A percentile compares a stretch with the other conserved stretches of the same genome.
phyloP scores from a whole-genome alignment of 2,888 invertebrate genomes.

The Saturnia japonica region DNA sequence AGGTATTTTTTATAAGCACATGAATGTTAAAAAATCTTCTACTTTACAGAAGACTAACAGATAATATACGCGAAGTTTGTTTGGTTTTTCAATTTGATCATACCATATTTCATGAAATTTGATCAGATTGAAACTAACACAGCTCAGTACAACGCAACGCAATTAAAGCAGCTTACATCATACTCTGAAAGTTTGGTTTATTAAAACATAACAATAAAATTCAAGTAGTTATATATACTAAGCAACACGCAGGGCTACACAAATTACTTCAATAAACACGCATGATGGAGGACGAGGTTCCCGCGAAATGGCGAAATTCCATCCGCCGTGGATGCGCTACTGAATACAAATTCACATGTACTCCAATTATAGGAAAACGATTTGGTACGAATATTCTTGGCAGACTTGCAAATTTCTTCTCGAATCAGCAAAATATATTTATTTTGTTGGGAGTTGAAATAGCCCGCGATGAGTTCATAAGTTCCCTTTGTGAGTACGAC shows the following conservation, averaged over 20 bases:
- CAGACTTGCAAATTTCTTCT: slow-evolving; percentile 81
- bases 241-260: slow-evolving; percentile 61
- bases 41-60: background rate
- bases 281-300: slow-evolving; percentile 74
- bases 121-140: background rate
- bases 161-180: slow-evolving; percentile 17
- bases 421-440: slow-evolving; percentile 80
- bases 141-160: background rate
- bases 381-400: slow-evolving; percentile 82
- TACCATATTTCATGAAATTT: too few species aligned
- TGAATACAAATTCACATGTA: slow-evolving; percentile 82
- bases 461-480: slow-evolving; percentile 66
- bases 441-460: slow-evolving; percentile 74
- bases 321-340: slow-evolving; percentile 78
- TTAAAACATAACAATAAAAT: slow-evolving; percentile 43
- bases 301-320: slow-evolving; percentile 76
- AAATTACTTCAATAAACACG: slow-evolving; percentile 79
- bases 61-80: background rate
- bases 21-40: background rate
- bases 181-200: slow-evolving; percentile 10
- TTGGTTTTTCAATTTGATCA: background rate
- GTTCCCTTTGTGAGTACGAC: slow-evolving; percentile 59
- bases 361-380: slow-evolving; percentile 83
- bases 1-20: too few species aligned
- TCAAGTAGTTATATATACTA: slow-evolving; percentile 42